Conservation (phyloP, 2,888 invertebrate species). For the Phengaris arion region DNA sequence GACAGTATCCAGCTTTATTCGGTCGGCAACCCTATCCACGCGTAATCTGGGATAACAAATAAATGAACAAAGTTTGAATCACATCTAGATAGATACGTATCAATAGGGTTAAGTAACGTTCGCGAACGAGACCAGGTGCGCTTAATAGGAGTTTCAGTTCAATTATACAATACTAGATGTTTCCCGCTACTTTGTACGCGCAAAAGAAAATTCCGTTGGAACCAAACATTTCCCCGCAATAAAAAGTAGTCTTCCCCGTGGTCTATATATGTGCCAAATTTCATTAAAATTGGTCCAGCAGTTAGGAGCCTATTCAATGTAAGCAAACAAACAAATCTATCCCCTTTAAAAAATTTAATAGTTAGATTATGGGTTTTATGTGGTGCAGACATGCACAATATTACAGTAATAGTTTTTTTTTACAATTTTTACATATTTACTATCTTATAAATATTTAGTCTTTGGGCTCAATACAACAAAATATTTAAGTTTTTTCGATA, state of each 20-base stretch:
- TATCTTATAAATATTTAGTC: no score
- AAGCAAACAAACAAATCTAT: no score
- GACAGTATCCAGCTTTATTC: neutral
- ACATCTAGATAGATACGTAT: constrained; percentile 65
- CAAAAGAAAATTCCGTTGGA: no score
- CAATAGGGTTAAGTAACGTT: constrained; percentile 58
- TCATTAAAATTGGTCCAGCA: no score
- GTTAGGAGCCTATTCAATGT: no score
- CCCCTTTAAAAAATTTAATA: no score
- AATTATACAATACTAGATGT: constrained; percentile 41
- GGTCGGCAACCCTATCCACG: constrained; percentile 7
- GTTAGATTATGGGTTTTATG: constrained; percentile 46
- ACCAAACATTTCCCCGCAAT: no score
- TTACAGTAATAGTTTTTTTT: neutral
- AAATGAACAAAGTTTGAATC: constrained; percentile 70
- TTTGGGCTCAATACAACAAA: no score
- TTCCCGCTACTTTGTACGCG: no score
- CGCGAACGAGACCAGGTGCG: constrained; percentile 63
- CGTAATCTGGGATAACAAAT: constrained; percentile 55
- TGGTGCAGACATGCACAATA: neutral
- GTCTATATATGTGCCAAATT: no score
- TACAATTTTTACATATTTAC: neutral
- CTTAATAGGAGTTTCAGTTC: constrained; percentile 64
- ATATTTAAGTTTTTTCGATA: no score
- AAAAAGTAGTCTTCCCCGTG: no score